A percentile compares a stretch with the other conserved stretches of the same genome.
Evolutionary conservation across 2,113 vertebrate genomes (phyloP).

Genomic region (Passer montanus): DNA sequence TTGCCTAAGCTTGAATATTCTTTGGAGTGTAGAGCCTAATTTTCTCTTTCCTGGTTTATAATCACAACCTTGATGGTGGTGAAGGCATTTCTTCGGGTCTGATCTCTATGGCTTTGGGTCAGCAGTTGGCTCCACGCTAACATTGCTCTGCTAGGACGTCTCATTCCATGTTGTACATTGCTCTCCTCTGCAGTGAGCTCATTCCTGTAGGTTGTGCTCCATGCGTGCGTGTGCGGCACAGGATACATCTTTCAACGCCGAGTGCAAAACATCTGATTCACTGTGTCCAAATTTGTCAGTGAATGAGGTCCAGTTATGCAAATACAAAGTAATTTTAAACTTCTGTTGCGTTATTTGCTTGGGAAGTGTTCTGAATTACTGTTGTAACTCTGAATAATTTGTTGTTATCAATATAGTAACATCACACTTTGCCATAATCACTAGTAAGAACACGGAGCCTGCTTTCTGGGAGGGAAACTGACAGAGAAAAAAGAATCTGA

Average conservation of each 20-base stretch:
- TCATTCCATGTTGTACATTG: accelerated
- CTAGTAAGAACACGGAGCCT: background rate
- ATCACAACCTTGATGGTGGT: accelerated
- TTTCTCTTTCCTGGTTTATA: background rate
- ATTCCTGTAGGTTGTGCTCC: background rate
- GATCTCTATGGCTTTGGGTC: background rate
- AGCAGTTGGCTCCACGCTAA: too few relatives aligned
- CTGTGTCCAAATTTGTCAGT: background rate
- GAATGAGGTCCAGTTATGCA: conserved; percentile 15
- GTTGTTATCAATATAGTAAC: background rate
- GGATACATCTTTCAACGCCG: accelerated
- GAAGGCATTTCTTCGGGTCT: background rate
- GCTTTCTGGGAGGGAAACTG: background rate
- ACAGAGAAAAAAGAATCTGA: background rate
- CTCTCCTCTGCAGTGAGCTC: background rate
- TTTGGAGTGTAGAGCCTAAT: background rate
- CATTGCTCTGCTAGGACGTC: accelerated
- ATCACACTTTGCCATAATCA: background rate
- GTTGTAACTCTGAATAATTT: background rate
- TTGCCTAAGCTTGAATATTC: background rate
- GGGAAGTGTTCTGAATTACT: background rate
- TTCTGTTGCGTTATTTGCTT: background rate
- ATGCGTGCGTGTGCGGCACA: background rate
- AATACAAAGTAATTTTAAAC: background rate
- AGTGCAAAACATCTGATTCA: background rate